Conservation (phyloP, 1,140 invertebrate species). For the Drosophila fuyamai region DNA sequence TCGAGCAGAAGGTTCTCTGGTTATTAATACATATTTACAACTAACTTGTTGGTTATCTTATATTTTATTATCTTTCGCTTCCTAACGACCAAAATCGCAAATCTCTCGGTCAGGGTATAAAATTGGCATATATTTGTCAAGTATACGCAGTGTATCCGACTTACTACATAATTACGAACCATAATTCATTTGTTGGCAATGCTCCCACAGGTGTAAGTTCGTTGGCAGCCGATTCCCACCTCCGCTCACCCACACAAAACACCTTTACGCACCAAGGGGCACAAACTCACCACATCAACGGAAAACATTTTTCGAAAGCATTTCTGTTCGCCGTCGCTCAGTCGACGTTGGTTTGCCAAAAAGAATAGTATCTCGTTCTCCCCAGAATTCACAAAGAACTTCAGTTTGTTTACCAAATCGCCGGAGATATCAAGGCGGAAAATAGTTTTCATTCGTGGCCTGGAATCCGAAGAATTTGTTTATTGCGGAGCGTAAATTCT, state of each 20-base stretch:
- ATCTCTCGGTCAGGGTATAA: background rate
- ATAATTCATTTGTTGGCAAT: slow-evolving; percentile 15
- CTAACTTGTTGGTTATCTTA: too few relatives aligned
- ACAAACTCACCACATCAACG: slow-evolving; percentile 57
- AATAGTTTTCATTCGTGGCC: slow-evolving; percentile 52
- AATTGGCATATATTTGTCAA: background rate
- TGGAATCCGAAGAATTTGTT: slow-evolving; percentile 76
- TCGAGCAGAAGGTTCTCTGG: too few relatives aligned
- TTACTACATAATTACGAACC: background rate
- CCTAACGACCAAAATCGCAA: background rate
- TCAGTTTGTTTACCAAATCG: slow-evolving; percentile 58
- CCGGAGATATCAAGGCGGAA: slow-evolving; percentile 30
- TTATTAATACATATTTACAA: too few relatives aligned
- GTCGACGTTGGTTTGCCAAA: slow-evolving; percentile 61
- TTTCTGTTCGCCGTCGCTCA: slow-evolving; percentile 54
- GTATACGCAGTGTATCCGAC: background rate
- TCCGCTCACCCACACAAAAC: slow-evolving; percentile 49
- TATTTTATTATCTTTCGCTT: too few relatives aligned
- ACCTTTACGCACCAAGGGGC: slow-evolving; percentile 64
- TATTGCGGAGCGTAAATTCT: slow-evolving; percentile 57
- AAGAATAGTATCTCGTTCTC: slow-evolving; percentile 21
- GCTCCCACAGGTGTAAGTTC: slow-evolving; percentile 49
- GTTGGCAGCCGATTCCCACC: slow-evolving; percentile 12
- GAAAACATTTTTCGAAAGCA: slow-evolving; percentile 57
- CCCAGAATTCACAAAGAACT: slow-evolving; percentile 13